Base-by-base conservation (phyloP, 2,113 vertebrate species). In the Mystacornis crossleyi region DNA sequence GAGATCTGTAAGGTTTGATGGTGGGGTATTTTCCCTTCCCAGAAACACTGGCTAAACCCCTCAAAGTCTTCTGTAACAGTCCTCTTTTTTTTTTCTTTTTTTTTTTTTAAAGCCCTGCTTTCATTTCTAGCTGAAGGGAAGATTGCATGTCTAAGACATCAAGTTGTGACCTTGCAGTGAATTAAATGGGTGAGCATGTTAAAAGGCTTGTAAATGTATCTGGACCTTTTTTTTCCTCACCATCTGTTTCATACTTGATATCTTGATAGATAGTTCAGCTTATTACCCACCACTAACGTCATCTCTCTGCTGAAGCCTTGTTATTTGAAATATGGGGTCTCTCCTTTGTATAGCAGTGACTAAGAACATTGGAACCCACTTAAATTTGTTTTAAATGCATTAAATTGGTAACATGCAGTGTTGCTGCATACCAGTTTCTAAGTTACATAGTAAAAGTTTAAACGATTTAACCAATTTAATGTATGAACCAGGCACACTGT, bases 191-290 rank as follows among this genome's bases (percentile, higher is more conserved):
- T 80, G 88, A 95, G 93, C 87, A 95, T 96, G 95, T 85, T 79
- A 93, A 92, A 90, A 96, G 93, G 93, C 74, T 86, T 91, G 79
- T 90, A 95, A 96, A 95, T 74, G 83, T 96, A 93, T 92, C 55
- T 58, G 87, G 93, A 97, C 90, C 81, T 70, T 94, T 97, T 96
- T 93, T 97, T 95, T 38, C 85, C 86, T 94, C 95, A 92, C 96
- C 97, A 97, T 98, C 95, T 97, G 97, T 97, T 98, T 98, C 92
- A 86, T 95, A 89, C 97, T 97, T 97, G 97, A 97, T 97, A 97
- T 95, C 97, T 97, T 97, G 97, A 98, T 98, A 97, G 97, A 98
- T 98, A 97, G 94, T 95, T 98, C 97, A 95, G 83, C 97, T 97
- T 97, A 97, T 96, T 97, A 96, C 95, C 96, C 88, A 96, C 96